These are phyloP conservation scores for Oscarella lobularis DNA, from an alignment of 37 sponge, comb jelly and placozoan genomes.

Conservation along the genomic window DNA sequence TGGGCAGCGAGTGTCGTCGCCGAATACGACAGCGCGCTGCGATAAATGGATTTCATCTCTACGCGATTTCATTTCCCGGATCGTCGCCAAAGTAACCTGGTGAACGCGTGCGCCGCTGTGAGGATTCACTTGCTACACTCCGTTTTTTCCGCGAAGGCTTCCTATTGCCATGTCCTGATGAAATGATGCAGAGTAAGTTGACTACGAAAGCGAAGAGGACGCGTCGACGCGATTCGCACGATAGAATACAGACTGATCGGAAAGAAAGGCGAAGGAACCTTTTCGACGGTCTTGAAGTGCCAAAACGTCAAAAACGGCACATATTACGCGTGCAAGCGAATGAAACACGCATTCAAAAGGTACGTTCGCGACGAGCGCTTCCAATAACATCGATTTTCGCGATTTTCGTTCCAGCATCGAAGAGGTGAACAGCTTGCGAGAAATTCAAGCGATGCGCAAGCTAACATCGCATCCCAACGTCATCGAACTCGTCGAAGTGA, in stretches of 20 bases:
- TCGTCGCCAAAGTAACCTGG: too few relatives aligned
- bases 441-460: conserved; percentile 85
- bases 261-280: conserved; percentile 95
- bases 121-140: background rate
- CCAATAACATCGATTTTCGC: background rate
- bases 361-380: too few relatives aligned
- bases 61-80: too few relatives aligned
- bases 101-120: too few relatives aligned
- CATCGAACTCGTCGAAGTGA: conserved; percentile 81
- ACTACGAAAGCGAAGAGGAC: background rate
- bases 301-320: conserved; percentile 80
- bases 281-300: conserved; percentile 94
- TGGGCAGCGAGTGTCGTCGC: conserved; percentile 14
- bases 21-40: background rate
- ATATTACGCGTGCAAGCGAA: conserved; percentile 90
- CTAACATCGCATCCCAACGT: conserved; percentile 93
- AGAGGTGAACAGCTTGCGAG: conserved; percentile 84
- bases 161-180: background rate
- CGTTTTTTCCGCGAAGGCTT: background rate
- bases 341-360: conserved; percentile 90
- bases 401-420: conserved; percentile 43
- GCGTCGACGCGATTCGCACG: background rate
- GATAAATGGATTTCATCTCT: too few relatives aligned
- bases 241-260: conserved; percentile 76
- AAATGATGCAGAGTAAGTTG: background rate